Percentiles rank a stretch among this genome's conserved stretches.
phyloP scores from a whole-genome alignment of 2,797 vertebrate species.

The Coluber constrictor region DNA sequence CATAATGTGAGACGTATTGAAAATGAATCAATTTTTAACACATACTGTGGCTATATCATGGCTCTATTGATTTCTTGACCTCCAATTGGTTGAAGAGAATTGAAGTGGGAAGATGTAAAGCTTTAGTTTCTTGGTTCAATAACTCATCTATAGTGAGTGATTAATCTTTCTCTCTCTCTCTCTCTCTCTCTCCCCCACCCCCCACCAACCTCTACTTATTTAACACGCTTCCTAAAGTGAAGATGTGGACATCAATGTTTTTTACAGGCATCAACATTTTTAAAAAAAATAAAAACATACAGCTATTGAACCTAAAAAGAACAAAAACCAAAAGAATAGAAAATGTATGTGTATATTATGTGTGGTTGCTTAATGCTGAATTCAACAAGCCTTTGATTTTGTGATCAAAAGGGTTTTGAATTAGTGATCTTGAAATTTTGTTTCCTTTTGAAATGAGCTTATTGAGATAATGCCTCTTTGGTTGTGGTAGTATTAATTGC shows the following conservation, averaged over 20 bases:
- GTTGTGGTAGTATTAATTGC: background rate
- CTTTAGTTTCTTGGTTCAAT: constrained; percentile 9
- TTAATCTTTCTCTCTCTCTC: constrained; percentile 26
- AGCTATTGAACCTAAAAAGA: background rate
- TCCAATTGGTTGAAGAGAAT: constrained; percentile 35
- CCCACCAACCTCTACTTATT: constrained; percentile 17
- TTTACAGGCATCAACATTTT: constrained; percentile 14
- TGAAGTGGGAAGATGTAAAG: constrained; percentile 22
- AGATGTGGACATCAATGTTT: constrained; percentile 21
- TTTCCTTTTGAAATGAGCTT: background rate
- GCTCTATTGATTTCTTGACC: constrained; percentile 36
- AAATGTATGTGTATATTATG: constrained; percentile 6
- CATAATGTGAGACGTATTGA: background rate
- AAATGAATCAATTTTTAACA: background rate
- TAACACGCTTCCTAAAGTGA: constrained; percentile 14
- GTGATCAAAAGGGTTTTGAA: background rate
- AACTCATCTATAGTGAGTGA: constrained; percentile 16
- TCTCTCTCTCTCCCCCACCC: constrained; percentile 6
- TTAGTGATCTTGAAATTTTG: background rate
- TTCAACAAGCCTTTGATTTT: background rate
- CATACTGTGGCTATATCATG: constrained; percentile 19
- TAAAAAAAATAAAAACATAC: background rate
- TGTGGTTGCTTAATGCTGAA: constrained; percentile 32
- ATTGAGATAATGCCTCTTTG: background rate
- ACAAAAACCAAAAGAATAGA: constrained; percentile 14